These are phyloP conservation scores for Drosophila percnosoma DNA, from an alignment of 2,888 invertebrate species.

Conservation along the genomic window DNA sequence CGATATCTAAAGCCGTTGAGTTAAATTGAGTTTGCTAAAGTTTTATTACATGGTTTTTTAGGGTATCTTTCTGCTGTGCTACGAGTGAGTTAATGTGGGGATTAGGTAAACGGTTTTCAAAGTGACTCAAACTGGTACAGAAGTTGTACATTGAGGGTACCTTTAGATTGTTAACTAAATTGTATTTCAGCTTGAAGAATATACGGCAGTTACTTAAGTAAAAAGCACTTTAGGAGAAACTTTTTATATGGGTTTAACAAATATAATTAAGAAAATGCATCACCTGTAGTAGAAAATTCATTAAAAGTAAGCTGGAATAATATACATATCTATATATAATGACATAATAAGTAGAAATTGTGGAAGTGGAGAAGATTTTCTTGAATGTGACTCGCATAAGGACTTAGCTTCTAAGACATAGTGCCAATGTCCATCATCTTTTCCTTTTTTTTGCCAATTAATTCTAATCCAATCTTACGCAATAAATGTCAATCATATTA, in stretches of 20 bases:
- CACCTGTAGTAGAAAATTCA: not conserved
- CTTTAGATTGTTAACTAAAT: slow-evolving; percentile 23
- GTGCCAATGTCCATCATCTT: not conserved
- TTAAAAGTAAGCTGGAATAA: not conserved
- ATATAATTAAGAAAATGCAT: not conserved
- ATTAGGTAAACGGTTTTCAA: slow-evolving; percentile 29
- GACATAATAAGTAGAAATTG: not conserved
- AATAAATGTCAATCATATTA: slow-evolving; percentile 7
- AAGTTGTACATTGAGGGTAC: slow-evolving; percentile 5
- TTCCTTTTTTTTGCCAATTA: not conserved
- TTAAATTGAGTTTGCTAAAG: slow-evolving; percentile 53
- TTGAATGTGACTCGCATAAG: not conserved
- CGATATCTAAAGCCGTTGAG: slow-evolving; percentile 48
- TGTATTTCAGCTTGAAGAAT: not conserved
- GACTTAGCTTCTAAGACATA: not conserved
- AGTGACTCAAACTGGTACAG: slow-evolving; percentile 10
- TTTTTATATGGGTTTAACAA: not conserved
- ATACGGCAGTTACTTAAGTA: not conserved
- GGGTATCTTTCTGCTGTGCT: slow-evolving; percentile 4
- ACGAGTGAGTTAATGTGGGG: slow-evolving; percentile 26
- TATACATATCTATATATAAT: not conserved
- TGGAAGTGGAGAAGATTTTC: not conserved
- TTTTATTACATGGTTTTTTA: slow-evolving; percentile 46
- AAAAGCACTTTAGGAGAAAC: not conserved
- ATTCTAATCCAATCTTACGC: not conserved